Conservation (phyloP, 2,797 vertebrate genomes). For the Hozukius guyotensis region DNA sequence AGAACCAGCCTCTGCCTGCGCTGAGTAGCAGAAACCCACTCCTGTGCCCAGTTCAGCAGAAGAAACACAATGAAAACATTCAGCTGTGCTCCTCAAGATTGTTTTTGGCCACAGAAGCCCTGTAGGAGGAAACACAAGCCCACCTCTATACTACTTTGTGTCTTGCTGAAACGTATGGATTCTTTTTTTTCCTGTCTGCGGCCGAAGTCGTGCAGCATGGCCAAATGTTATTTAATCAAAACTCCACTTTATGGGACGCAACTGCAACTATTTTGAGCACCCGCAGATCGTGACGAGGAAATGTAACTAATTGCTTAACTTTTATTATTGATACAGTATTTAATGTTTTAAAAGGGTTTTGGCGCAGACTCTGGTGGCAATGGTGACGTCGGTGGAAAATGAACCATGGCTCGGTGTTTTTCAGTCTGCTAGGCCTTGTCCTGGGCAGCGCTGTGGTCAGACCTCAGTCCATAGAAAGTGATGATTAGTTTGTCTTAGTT, state of each 20-base stretch:
- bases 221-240: conserved; percentile 76
- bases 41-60: conserved; percentile 80
- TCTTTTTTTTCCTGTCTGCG: conserved; percentile 61
- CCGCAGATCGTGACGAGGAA: conserved; percentile 38
- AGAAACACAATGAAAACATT: conserved; percentile 86
- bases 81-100: conserved; percentile 80
- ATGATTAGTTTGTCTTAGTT: conserved; percentile 79
- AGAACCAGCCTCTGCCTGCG: conserved; percentile 61
- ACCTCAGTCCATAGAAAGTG: conserved; percentile 68
- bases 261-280: conserved; percentile 28
- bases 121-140: conserved; percentile 82
- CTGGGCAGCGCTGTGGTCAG: conserved; percentile 67
- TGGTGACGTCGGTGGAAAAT: conserved; percentile 74
- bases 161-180: conserved; percentile 78
- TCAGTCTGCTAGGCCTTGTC: conserved; percentile 66
- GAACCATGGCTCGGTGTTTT: conserved; percentile 45
- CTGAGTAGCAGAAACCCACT: conserved; percentile 70
- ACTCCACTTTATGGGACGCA: conserved; percentile 48
- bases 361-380: conserved; percentile 12
- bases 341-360: conserved; percentile 62
- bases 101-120: conserved; percentile 80
- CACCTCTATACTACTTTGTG: conserved; percentile 77
- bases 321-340: conserved; percentile 58
- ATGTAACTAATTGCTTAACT: conserved; percentile 63
- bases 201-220: conserved; percentile 33